A percentile compares a stretch with the other conserved stretches of the same genome.
phyloP scores from a whole-genome alignment of 2,888 invertebrate species.

The Eurytoma adleriae region DNA sequence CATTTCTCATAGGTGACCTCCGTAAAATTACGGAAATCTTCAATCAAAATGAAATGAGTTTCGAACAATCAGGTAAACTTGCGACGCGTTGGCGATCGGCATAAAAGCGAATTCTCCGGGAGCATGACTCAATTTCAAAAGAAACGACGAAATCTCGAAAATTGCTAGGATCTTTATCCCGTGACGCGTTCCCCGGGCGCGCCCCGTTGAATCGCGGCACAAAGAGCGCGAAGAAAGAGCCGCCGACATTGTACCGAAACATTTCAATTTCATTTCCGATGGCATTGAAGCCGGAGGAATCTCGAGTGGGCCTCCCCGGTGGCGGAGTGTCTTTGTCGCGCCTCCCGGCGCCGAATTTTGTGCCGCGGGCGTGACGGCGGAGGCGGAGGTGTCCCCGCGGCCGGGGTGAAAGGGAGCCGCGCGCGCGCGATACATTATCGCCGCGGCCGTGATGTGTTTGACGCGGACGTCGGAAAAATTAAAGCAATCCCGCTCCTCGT shows the following conservation, averaged over 20 bases:
- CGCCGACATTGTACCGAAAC: conserved; percentile 36
- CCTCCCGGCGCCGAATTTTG: conserved; percentile 17
- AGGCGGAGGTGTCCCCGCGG: not conserved
- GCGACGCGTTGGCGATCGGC: no score
- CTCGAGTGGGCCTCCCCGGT: no score
- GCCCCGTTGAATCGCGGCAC: no score
- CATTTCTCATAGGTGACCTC: no score
- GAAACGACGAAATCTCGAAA: no score
- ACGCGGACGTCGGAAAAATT: conserved; percentile 73
- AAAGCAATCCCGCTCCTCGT: conserved; percentile 71
- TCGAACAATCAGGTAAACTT: no score
- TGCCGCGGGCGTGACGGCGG: conserved; percentile 28
- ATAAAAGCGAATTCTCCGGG: no score
- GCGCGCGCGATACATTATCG: conserved; percentile 70
- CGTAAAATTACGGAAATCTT: no score
- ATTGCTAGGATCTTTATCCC: no score
- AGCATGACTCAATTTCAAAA: not conserved
- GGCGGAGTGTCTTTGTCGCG: conserved; percentile 15
- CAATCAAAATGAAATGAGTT: no score
- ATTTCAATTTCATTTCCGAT: conserved; percentile 46
- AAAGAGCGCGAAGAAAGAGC: not conserved
- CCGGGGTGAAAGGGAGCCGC: conserved; percentile 15
- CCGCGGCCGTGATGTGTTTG: conserved; percentile 70
- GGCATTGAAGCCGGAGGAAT: conserved; percentile 5
- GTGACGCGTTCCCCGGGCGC: no score